These are phyloP conservation scores for Aphelenchoides fujianensis DNA, from an alignment of 1,140 invertebrate genomes.

Conservation along the genomic window DNA sequence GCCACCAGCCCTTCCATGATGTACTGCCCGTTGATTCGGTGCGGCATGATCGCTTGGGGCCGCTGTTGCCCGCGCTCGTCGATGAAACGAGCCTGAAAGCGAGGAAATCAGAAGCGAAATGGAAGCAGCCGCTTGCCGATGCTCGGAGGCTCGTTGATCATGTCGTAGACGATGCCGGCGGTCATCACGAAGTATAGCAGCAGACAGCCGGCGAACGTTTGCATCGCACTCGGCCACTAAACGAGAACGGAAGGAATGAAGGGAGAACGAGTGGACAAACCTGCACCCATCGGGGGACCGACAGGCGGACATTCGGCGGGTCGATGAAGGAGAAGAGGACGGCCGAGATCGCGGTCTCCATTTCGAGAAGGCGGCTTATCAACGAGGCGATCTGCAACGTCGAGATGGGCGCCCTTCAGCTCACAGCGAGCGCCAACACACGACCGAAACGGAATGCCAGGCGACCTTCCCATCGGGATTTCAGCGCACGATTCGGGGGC, in stretches of 20 bases:
- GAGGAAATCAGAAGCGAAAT: background rate
- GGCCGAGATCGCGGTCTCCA: slow-evolving; percentile 5
- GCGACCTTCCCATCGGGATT: too few species aligned
- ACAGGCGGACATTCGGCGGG: slow-evolving; percentile 47
- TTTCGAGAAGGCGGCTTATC: background rate
- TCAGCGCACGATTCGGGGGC: too few species aligned
- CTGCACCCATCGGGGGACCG: slow-evolving; percentile 42
- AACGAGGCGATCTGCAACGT: background rate
- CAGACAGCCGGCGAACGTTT: slow-evolving; percentile 82
- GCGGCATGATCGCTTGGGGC: slow-evolving; percentile 51
- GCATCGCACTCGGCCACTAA: slow-evolving; percentile 83
- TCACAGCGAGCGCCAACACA: background rate
- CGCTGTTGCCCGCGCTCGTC: slow-evolving; percentile 46
- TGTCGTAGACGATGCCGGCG: slow-evolving; percentile 73
- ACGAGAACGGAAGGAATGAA: slow-evolving; percentile 8
- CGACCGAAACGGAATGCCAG: background rate
- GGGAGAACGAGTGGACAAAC: slow-evolving; percentile 13
- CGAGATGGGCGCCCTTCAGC: background rate
- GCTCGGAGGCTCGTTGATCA: slow-evolving; percentile 54
- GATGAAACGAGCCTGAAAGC: slow-evolving; percentile 38
- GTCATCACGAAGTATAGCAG: slow-evolving; percentile 95
- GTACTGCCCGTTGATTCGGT: slow-evolving; percentile 54
- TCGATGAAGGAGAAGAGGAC: slow-evolving; percentile 22
- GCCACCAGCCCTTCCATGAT: slow-evolving; percentile 56
- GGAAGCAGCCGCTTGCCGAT: slow-evolving; percentile 46